Evolutionary conservation across 2,888 invertebrate species (phyloP).

Genomic region (Anthrax anthrax): DNA sequence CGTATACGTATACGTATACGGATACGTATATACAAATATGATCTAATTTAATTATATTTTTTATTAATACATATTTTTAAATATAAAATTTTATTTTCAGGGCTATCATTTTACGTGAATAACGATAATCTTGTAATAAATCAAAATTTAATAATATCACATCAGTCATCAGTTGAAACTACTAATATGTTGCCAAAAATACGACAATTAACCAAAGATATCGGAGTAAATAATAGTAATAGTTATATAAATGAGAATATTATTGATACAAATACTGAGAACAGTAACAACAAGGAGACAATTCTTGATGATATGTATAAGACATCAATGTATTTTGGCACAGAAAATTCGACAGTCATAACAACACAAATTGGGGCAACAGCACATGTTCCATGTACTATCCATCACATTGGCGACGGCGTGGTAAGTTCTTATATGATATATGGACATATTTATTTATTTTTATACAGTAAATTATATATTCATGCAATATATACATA

Average conservation of each 20-base stretch:
- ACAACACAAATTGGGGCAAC: slow-evolving; percentile 75
- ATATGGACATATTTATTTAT: background rate
- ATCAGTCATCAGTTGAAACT: slow-evolving; percentile 9
- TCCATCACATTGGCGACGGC: slow-evolving; percentile 75
- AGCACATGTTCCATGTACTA: slow-evolving; percentile 67
- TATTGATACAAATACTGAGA: slow-evolving; percentile 14
- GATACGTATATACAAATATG: no score
- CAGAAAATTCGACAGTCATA: slow-evolving; percentile 67
- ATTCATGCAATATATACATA: background rate
- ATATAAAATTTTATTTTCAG: no score
- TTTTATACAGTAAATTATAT: no score
- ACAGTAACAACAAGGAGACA: slow-evolving; percentile 15
- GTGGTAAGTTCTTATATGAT: slow-evolving; percentile 48
- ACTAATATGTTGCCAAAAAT: slow-evolving; percentile 8
- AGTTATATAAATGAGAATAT: slow-evolving; percentile 12
- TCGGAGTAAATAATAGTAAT: slow-evolving; percentile 1
- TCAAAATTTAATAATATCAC: slow-evolving; percentile 22
- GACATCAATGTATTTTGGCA: slow-evolving; percentile 64
- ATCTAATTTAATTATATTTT: no score
- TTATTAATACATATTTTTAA: no score
- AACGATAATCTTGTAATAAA: slow-evolving; percentile 25
- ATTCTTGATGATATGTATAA: slow-evolving; percentile 33
- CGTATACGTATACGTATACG: background rate
- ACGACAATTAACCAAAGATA: slow-evolving; percentile 6
- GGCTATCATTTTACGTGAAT: slow-evolving; percentile 18